Base-by-base conservation (phyloP, 2,113 vertebrate genomes). In the Sakesphorus luctuosus region DNA sequence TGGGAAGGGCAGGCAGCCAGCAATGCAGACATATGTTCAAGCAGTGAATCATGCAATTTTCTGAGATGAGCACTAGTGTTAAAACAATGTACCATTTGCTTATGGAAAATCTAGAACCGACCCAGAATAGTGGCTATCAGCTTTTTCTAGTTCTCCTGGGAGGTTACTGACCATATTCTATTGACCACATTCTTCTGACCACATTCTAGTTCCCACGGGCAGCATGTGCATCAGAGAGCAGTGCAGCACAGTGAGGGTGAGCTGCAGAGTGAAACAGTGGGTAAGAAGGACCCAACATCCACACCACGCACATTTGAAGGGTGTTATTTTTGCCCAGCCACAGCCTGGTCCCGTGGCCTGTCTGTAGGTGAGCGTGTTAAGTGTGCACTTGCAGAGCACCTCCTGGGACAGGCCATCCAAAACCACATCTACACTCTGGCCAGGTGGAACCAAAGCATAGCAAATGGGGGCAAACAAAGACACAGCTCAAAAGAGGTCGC, bases 281-380 rank as follows among this genome's bases (percentile, higher is more conserved):
- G 18, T n/a, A 29, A 0, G 2, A 84, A 76, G 44, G 31, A 65
- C 33, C 6, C 63, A 68, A 17, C 18, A 79, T 10, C 43, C 76
- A 36, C 71, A 58, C 31, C 1, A 0, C 1, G 1, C 36, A 53
- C 24, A 7, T 15, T 11, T 71, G 29, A 68, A 76, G 49, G 72
- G 16, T 61, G 33, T 47, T 50, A 68, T 40, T 94, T 80, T 76
- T 68, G 87, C 23, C 62, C 47, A 72, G 40, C 71, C 4, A 1
- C 75, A 62, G 50, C 61, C 55, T 46, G 6, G 3, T 47, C 61
- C 52, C 40, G 33, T 24, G 66, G 56, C 71, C 62, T 0, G 0
- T 15, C 56, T 0, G 0, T 4, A 79, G 79, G 67, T 49, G 38
- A 82, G 23, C 0, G 0, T n/a, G 25, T 43, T 62, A 94, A 56